Evolutionary conservation across 2,113 vertebrate species (phyloP), one percentile per base, ranked within the genome.

Genomic region (Acanthochromis polyacanthus): DNA sequence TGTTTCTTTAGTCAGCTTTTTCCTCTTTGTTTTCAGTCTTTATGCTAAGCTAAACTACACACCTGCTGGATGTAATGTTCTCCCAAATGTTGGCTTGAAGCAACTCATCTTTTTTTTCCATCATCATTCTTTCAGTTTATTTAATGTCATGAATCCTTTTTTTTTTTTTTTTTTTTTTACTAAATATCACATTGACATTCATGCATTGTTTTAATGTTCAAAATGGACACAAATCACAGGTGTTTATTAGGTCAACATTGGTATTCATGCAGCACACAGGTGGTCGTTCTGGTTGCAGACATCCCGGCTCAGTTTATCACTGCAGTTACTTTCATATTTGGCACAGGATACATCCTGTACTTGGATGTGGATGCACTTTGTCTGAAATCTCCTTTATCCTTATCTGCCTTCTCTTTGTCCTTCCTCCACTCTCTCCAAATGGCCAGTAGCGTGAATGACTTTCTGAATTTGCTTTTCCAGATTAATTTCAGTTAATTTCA

Each of bases 401-500:
- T 16, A 43, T 68, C 62, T 20, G 3, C 38, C n/a, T 65, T 19
- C 19, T 79, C 40, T 69, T 75, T 65, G n/a, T 62, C 23, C 32
- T 67, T 4, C 67, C 36, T 36, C 45, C 14, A 32, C 48, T 70
- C 23, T 15, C 14, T 58, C 5, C 19, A 43, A 32, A 70, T 58
- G 23, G 38, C n/a, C 12, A 38, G 28, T 53, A 40, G 38, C 16
- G 23, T 62, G 28, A 71, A 69, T 71, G 0, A 50, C 40, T 38
- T 64, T 68, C 69, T 71, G 19, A 10, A n/a, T 57, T 64, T 45
- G 46, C 61, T 63, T 77, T 77, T 84, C 65, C 46, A 68, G 50
- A 81, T 76, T 7, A 84, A 68, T 20, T n/a, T n/a, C 67, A 80
- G n/a, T 84, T 77, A 61, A 85, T 87, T 60, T 32, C 23, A 84